A percentile compares a stretch with the other conserved stretches of the same genome.
phyloP scores from a whole-genome alignment of 2,797 vertebrate genomes.

The Rhinatrema bivittatum region DNA sequence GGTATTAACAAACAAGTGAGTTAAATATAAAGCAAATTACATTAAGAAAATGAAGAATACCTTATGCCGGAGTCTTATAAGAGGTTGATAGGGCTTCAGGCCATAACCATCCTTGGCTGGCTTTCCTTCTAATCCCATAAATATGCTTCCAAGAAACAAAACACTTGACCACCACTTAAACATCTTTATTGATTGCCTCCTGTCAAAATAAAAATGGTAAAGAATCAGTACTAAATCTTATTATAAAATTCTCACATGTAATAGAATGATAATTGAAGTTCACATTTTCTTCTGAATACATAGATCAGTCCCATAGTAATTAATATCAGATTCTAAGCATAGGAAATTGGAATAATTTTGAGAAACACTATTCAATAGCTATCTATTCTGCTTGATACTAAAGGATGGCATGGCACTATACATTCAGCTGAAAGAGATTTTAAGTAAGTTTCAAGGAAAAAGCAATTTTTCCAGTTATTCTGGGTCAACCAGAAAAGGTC shows the following conservation, averaged over 20 bases:
- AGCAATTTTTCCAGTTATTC: background rate
- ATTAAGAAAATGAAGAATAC: conserved; percentile 58
- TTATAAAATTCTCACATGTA: no score
- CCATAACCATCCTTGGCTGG: conserved; percentile 64
- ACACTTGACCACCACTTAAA: conserved; percentile 59
- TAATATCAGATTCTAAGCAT: no score
- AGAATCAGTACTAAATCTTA: conserved; percentile 30
- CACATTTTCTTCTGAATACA: no score
- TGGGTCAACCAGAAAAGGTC: background rate
- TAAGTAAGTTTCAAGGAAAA: no score
- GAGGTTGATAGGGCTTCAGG: conserved; percentile 64
- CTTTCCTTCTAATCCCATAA: conserved; percentile 59
- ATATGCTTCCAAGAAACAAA: conserved; percentile 62
- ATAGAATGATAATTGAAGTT: no score
- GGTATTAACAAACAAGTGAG: no score
- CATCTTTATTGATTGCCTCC: conserved; percentile 69
- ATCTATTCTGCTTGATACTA: no score
- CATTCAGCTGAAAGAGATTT: no score
- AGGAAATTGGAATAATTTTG: no score
- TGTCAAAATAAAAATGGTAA: conserved; percentile 53
- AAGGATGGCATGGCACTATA: no score
- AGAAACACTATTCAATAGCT: no score
- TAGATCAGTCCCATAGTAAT: no score
- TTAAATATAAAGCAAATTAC: conserved; percentile 16
- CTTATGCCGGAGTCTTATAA: conserved; percentile 86